Evolutionary conservation across 2,888 invertebrate genomes (phyloP).

Genomic region (Monopis laevigella): DNA sequence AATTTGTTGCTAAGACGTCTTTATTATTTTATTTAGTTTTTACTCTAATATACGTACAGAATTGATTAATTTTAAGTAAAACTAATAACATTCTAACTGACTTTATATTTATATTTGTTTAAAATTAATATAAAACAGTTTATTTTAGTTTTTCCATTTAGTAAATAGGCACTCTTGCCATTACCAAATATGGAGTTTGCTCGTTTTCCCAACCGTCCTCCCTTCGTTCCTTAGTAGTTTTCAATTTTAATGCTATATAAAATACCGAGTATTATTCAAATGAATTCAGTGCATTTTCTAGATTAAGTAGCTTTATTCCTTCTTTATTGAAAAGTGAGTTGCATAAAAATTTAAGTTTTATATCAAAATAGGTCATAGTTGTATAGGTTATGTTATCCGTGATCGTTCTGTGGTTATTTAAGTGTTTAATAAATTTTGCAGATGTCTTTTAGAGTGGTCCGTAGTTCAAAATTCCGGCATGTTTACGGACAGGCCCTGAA

Average conservation of each 20-base stretch:
- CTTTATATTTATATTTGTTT: too few species aligned
- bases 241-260: conserved; percentile 56
- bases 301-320: conserved; percentile 47
- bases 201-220: conserved; percentile 53
- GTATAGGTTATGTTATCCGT: conserved; percentile 55
- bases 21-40: too few species aligned
- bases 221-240: conserved; percentile 65
- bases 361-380: conserved; percentile 61
- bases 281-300: conserved; percentile 57
- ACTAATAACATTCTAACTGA: too few species aligned
- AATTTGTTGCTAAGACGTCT: too few species aligned
- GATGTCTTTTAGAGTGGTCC: conserved; percentile 97
- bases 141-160: conserved; percentile 15
- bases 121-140: too few species aligned
- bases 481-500: conserved; percentile 90
- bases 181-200: conserved; percentile 77
- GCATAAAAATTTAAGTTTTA: conserved; percentile 33
- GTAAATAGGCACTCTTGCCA: conserved; percentile 60
- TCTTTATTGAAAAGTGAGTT: conserved; percentile 54
- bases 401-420: conserved; percentile 37
- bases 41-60: too few species aligned
- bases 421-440: conserved; percentile 54
- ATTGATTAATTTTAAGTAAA: too few species aligned
- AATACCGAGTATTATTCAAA: conserved; percentile 49
- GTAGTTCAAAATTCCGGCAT: conserved; percentile 98